Conservation (phyloP, 2,797 vertebrate genomes). For the Sylvia borin region DNA sequence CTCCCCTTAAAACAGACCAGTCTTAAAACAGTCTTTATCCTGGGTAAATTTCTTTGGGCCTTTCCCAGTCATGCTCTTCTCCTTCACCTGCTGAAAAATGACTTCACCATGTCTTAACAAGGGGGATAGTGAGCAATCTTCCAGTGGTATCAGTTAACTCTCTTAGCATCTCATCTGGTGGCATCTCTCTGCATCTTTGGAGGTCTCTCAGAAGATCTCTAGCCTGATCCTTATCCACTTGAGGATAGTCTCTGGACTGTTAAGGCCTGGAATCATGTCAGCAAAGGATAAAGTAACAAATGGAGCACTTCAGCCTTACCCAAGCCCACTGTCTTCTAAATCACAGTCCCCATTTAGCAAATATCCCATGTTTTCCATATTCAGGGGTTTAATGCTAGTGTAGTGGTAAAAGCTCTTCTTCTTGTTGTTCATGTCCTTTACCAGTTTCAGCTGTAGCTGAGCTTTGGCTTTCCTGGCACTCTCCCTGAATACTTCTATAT, state of each 20-base stretch:
- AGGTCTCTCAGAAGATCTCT: background rate
- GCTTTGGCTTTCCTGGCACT: background rate
- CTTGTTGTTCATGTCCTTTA: background rate
- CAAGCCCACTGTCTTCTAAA: background rate
- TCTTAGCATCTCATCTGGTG: background rate
- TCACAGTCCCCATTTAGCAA: background rate
- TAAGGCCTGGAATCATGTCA: background rate
- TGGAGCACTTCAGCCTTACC: background rate
- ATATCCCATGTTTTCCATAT: background rate
- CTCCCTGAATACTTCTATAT: background rate
- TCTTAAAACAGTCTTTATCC: background rate
- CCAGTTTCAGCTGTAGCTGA: background rate
- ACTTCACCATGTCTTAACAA: background rate
- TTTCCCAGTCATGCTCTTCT: background rate
- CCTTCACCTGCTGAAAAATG: background rate
- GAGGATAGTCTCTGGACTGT: background rate
- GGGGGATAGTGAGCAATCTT: background rate
- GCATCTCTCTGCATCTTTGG: background rate
- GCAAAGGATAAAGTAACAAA: background rate
- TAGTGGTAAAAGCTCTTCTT: background rate
- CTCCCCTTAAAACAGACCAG: background rate
- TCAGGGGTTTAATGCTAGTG: background rate
- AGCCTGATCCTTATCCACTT: background rate
- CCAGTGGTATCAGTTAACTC: background rate
- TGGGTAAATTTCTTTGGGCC: background rate